Conservation (phyloP, 2,113 vertebrate species). For the Ailurus styani region DNA sequence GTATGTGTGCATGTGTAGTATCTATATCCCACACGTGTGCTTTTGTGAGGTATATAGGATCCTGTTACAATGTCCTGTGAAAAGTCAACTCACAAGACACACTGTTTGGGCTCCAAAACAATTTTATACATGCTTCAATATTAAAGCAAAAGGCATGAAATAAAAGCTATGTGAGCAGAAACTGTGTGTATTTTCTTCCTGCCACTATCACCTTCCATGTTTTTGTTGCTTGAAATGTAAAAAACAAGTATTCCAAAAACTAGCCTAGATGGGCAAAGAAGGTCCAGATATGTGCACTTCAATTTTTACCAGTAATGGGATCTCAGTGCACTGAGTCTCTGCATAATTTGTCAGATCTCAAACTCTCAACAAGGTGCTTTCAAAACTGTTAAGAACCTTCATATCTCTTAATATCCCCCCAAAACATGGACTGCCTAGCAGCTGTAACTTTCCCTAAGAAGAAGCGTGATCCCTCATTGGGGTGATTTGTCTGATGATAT, state of each 20-base stretch:
- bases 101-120: neutral
- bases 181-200: neutral
- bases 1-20: neutral
- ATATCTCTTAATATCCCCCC: neutral
- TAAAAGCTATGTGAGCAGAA: neutral
- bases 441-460: neutral
- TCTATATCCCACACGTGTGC: neutral
- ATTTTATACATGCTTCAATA: neutral
- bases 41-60: neutral
- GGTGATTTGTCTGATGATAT: neutral
- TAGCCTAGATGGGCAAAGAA: neutral
- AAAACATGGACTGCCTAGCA: neutral
- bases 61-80: neutral
- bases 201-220: neutral
- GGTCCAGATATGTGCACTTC: fast-evolving
- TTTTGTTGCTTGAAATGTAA: neutral
- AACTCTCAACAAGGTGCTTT: neutral
- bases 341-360: neutral
- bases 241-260: neutral
- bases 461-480: neutral
- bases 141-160: neutral
- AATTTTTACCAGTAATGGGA: neutral
- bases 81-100: neutral
- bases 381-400: neutral
- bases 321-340: neutral